A percentile compares a stretch with the other conserved stretches of the same genome.
phyloP scores from a whole-genome alignment of 2,797 vertebrate species.

The Tinamus major region DNA sequence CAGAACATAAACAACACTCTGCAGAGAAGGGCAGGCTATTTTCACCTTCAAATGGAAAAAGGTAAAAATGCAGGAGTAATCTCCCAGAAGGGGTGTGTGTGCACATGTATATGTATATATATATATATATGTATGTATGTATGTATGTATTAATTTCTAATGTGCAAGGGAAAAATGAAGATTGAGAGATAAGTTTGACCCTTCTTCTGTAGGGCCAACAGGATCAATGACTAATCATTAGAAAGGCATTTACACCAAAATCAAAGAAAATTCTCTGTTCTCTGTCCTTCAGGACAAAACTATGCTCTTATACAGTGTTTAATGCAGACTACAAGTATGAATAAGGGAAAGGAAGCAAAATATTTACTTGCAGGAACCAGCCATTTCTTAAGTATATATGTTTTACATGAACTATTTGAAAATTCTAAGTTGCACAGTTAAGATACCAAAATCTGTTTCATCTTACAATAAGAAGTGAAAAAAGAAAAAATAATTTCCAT shows the following conservation, averaged over 20 bases:
- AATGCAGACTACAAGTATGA: not conserved
- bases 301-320: not conserved
- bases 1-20: not conserved
- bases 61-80: not conserved
- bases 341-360: not conserved
- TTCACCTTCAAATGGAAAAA: not conserved
- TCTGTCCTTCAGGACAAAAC: not conserved
- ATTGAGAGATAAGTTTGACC: not conserved
- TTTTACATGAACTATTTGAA: not conserved
- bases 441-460: not conserved
- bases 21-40: not conserved
- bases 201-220: not conserved
- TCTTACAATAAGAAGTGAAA: not conserved
- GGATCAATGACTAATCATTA: not conserved
- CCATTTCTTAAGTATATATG: not conserved
- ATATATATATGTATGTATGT: too few species aligned
- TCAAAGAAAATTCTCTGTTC: not conserved
- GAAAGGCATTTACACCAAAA: not conserved
- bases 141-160: too few species aligned
- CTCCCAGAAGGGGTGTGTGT: not conserved
- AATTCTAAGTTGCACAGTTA: not conserved
- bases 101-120: too few species aligned
- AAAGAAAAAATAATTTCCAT: not conserved
- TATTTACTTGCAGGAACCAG: not conserved
- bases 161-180: not conserved